Evolutionary conservation across 2,113 vertebrate genomes (phyloP).

Genomic region (Sapajus apella): DNA sequence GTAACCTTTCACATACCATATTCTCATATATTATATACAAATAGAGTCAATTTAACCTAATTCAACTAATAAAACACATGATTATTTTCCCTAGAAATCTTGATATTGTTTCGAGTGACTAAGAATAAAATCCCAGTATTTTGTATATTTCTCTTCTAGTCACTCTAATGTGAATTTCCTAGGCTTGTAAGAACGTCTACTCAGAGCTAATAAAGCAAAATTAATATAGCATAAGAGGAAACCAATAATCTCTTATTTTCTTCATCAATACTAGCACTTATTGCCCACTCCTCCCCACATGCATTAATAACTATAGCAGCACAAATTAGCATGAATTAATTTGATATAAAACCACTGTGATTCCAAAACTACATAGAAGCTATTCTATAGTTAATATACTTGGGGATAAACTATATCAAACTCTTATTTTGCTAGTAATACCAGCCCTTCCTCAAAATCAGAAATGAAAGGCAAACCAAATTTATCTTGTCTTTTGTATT

Average conservation of each 20-base stretch:
- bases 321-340: slow-evolving; percentile 12
- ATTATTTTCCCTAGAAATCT: background rate
- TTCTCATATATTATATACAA: slow-evolving; percentile 20
- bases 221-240: slow-evolving; percentile 20
- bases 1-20: background rate
- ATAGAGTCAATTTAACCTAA: background rate
- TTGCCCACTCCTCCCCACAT: background rate
- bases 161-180: background rate
- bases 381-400: background rate
- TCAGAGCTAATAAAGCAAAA: background rate
- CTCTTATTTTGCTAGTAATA: background rate
- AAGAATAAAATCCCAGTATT: slow-evolving; percentile 22
- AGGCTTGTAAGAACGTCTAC: background rate
- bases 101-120: background rate
- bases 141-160: background rate
- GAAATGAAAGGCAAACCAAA: slow-evolving; percentile 40
- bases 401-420: background rate
- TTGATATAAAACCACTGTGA: background rate
- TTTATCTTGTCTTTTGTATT: slow-evolving; percentile 35
- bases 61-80: background rate
- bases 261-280: background rate
- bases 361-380: background rate
- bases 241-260: background rate
- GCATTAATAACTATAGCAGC: background rate
- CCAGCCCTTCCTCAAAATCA: background rate